Percentiles rank a stretch among this genome's conserved stretches.
phyloP scores from a whole-genome alignment of 2,113 vertebrate genomes.

The Narcine bancroftii region DNA sequence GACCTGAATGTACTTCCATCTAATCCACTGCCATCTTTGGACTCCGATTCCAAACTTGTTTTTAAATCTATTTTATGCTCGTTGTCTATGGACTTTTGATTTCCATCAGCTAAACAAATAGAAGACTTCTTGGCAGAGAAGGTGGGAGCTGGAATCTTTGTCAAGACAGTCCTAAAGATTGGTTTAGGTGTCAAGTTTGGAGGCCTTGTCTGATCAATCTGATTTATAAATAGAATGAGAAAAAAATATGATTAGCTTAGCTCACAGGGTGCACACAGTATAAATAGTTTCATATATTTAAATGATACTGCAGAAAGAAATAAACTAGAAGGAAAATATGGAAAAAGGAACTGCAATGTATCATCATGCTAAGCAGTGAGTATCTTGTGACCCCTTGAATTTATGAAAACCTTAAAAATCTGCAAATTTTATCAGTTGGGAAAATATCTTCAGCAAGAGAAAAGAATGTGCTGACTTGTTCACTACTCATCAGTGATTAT shows the following conservation, averaged over 20 bases:
- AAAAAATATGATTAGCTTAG: not conserved
- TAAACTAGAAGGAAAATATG: not conserved
- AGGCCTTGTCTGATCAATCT: constrained; percentile 54
- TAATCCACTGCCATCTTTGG: constrained; percentile 37
- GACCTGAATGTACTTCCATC: constrained; percentile 31
- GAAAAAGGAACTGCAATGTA: not conserved
- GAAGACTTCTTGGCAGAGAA: not conserved
- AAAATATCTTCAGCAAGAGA: not conserved
- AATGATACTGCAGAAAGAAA: not conserved
- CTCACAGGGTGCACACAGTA: not conserved
- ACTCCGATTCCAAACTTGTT: constrained; percentile 38
- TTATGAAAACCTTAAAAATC: not conserved
- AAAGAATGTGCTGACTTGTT: not conserved
- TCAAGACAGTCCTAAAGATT: constrained; percentile 48
- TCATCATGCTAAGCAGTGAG: not conserved
- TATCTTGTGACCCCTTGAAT: not conserved
- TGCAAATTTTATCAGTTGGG: not conserved
- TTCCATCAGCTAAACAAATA: not conserved
- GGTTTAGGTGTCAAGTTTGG: constrained; percentile 52
- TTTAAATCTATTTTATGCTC: constrained; percentile 11
- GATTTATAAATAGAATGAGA: constrained; percentile 33
- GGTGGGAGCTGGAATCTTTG: constrained; percentile 44
- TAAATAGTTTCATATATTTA: not conserved
- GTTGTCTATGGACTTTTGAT: constrained; percentile 50
- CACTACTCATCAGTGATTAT: no score